Evolutionary conservation across 2,888 invertebrate genomes (phyloP).

Genomic region (Diaprepes abbreviatus): DNA sequence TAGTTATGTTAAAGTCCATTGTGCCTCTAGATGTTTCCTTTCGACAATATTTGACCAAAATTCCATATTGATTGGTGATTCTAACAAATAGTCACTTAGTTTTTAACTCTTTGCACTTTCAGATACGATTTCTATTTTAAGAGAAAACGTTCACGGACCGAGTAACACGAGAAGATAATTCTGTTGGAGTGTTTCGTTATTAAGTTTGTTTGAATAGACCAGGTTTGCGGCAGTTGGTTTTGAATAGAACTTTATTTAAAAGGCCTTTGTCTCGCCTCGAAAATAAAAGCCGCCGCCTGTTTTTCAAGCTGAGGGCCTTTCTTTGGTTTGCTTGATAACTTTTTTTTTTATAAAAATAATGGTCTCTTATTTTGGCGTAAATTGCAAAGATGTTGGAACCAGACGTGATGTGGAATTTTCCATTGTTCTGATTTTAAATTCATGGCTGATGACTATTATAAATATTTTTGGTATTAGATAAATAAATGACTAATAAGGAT

Average conservation of each 20-base stretch:
- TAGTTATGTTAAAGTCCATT: no score
- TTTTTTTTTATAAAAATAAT: conserved; percentile 5
- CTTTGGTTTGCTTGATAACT: conserved; percentile 11
- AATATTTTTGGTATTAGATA: no score
- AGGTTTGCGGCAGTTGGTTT: conserved; percentile 45
- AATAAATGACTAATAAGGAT: no score
- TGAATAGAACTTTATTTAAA: conserved; percentile 46
- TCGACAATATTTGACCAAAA: no score
- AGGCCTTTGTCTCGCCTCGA: conserved; percentile 33
- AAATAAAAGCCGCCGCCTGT: conserved; percentile 38
- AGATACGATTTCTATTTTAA: conserved; percentile 22
- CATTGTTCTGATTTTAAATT: no score
- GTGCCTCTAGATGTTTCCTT: no score
- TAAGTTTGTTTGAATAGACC: conserved; percentile 50
- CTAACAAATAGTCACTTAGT: conserved; percentile 37
- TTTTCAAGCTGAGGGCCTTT: conserved; percentile 23
- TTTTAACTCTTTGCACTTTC: conserved; percentile 35
- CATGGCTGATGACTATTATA: no score
- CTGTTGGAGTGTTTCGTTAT: conserved; percentile 46
- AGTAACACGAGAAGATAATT: conserved; percentile 49
- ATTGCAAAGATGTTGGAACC: neutral
- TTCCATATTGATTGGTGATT: no score
- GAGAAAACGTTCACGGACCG: conserved; percentile 42
- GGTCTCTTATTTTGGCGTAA: neutral
- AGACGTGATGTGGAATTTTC: neutral